A percentile compares a stretch with the other conserved stretches of the same genome.
Evolutionary conservation across 2,888 invertebrate species (phyloP).

Genomic region (Nomada lathburiana): DNA sequence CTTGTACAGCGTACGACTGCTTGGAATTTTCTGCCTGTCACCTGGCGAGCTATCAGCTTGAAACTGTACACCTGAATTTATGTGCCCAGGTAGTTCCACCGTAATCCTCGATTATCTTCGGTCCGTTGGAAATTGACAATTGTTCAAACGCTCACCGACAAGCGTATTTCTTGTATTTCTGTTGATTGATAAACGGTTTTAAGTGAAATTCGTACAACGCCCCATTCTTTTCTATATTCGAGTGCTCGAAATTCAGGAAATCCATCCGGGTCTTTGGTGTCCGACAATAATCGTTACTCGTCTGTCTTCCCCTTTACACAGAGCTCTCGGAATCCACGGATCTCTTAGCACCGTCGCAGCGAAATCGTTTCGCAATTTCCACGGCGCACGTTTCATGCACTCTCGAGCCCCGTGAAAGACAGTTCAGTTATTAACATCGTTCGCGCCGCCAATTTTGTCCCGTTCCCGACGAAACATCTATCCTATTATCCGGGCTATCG

Average conservation of each 20-base stretch:
- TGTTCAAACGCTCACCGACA: no score
- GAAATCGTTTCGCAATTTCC: constrained; percentile 11
- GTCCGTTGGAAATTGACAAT: no score
- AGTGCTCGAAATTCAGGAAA: neutral
- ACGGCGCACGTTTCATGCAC: constrained; percentile 26
- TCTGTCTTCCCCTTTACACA: neutral
- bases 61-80: no score
- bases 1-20: neutral
- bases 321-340: constrained; percentile 13
- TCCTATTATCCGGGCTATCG: no score
- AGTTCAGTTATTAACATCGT: constrained; percentile 39
- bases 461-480: neutral
- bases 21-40: no score
- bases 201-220: neutral
- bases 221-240: no score
- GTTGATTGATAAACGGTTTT: neutral
- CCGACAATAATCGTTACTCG: no score
- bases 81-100: no score
- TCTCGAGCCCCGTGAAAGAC: neutral
- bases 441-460: constrained; percentile 18
- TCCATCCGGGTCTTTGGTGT: no score
- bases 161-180: neutral
- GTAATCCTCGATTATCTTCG: no score
- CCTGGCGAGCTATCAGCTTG: no score
- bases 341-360: neutral